phyloP scores from a whole-genome alignment of 2,888 invertebrate species.

The Drosophila ezoana region DNA sequence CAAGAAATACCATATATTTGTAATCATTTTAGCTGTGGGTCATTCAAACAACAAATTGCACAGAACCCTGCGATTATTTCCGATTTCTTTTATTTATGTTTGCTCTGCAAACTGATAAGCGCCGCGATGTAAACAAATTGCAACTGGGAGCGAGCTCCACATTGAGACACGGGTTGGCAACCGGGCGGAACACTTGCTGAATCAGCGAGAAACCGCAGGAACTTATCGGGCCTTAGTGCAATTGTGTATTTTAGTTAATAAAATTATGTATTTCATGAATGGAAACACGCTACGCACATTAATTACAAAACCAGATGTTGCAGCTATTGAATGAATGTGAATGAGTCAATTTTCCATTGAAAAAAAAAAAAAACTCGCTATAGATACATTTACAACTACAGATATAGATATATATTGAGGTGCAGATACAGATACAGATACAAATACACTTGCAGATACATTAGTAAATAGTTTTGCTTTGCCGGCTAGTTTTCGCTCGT shows the following conservation, averaged over 20 bases:
- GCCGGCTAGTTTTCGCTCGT: slow-evolving; percentile 27
- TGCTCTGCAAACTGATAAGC: not conserved
- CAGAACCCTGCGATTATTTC: not conserved
- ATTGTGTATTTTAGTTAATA: too few relatives aligned
- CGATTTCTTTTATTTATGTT: not conserved
- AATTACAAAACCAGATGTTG: slow-evolving; percentile 45
- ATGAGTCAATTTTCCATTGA: slow-evolving; percentile 55
- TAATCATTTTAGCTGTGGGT: not conserved
- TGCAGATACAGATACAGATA: slow-evolving; percentile 5
- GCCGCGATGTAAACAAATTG: not conserved
- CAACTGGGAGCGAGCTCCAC: not conserved
- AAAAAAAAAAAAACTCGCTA: slow-evolving; percentile 10
- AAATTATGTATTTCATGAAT: slow-evolving; percentile 15
- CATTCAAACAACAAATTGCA: slow-evolving; percentile 11
- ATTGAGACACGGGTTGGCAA: not conserved
- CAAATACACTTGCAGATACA: slow-evolving; percentile 7
- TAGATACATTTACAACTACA: slow-evolving; percentile 10
- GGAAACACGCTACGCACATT: not conserved
- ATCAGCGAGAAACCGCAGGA: too few relatives aligned
- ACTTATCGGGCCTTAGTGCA: slow-evolving; percentile 2
- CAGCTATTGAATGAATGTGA: slow-evolving; percentile 54
- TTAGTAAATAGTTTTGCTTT: slow-evolving; percentile 19
- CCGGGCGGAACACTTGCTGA: too few relatives aligned
- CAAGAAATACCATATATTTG: not conserved
- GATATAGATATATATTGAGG: slow-evolving; percentile 4